These are phyloP conservation scores for Cydia fagiglandana DNA, from an alignment of 1,140 invertebrate genomes.

Conservation along the genomic window DNA sequence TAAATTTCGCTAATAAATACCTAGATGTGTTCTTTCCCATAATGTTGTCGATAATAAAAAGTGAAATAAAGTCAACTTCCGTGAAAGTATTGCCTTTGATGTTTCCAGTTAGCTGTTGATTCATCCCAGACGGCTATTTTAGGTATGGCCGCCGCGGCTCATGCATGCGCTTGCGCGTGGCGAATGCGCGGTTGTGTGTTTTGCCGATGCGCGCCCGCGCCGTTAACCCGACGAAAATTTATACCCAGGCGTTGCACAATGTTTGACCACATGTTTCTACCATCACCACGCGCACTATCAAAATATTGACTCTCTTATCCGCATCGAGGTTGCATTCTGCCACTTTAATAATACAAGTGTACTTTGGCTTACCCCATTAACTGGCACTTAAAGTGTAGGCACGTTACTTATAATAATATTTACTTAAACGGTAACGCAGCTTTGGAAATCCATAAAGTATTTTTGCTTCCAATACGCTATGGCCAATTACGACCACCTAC, in stretches of 20 bases:
- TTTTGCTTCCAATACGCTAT: constrained; percentile 63
- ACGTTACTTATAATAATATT: constrained; percentile 68
- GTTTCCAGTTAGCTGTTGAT: constrained; percentile 64
- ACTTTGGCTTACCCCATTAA: constrained; percentile 71
- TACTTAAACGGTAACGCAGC: constrained; percentile 51
- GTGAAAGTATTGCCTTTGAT: constrained; percentile 65
- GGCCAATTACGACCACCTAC: constrained; percentile 52
- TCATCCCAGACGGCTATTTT: constrained; percentile 66
- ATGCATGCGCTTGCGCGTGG: constrained; percentile 39
- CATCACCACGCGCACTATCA: constrained; percentile 71
- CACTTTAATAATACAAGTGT: constrained; percentile 69
- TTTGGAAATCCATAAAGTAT: constrained; percentile 52
- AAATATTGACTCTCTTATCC: constrained; percentile 76
- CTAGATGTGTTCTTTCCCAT: not conserved
- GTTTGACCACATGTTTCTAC: constrained; percentile 73
- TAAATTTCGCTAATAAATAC: not conserved
- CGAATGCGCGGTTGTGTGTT: constrained; percentile 59
- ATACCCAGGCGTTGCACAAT: constrained; percentile 67
- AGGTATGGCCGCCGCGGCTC: constrained; percentile 37
- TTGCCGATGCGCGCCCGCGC: constrained; percentile 52
- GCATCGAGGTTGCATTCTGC: constrained; percentile 60
- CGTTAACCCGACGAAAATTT: constrained; percentile 57
- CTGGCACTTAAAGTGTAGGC: constrained; percentile 63
- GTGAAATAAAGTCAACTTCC: constrained; percentile 50
- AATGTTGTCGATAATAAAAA: constrained; percentile 25